Conservation (phyloP, 2,797 vertebrate genomes). For the Chaetodon trifasciatus region DNA sequence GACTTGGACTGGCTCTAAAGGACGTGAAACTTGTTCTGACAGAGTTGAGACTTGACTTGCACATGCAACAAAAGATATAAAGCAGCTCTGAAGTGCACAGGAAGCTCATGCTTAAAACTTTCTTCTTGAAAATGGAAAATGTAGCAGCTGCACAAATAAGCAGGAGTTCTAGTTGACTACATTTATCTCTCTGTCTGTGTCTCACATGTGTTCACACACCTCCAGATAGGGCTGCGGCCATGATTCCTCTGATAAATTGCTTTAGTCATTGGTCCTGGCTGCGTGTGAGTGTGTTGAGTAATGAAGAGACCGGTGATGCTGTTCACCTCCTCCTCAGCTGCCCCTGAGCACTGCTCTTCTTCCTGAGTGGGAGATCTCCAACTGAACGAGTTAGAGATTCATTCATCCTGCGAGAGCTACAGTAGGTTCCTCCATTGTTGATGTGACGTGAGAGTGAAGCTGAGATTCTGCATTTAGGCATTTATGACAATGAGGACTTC, state of each 20-base stretch:
- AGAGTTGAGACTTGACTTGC: not conserved
- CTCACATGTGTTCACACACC: slow-evolving; percentile 58
- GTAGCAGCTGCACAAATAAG: slow-evolving; percentile 15
- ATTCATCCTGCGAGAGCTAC: slow-evolving; percentile 61
- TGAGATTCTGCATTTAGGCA: slow-evolving; percentile 21
- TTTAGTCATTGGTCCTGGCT: slow-evolving; percentile 56
- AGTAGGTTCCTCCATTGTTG: slow-evolving; percentile 6
- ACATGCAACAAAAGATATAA: not conserved
- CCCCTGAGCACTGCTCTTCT: slow-evolving; percentile 49
- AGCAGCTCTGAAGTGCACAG: not conserved
- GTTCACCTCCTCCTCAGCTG: slow-evolving; percentile 56
- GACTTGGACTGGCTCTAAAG: not conserved
- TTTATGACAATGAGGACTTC: slow-evolving; percentile 5
- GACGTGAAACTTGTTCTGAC: not conserved
- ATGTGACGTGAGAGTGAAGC: slow-evolving; percentile 20
- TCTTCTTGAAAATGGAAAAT: slow-evolving; percentile 26
- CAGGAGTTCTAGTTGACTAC: slow-evolving; percentile 24
- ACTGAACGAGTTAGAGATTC: slow-evolving; percentile 55
- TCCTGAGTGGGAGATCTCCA: slow-evolving; percentile 63
- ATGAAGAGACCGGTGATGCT: slow-evolving; percentile 66
- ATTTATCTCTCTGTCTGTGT: slow-evolving; percentile 55
- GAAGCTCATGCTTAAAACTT: slow-evolving; percentile 13
- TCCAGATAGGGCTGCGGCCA: slow-evolving; percentile 49
- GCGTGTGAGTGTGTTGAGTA: slow-evolving; percentile 62
- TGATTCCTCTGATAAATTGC: slow-evolving; percentile 61